Evolutionary conservation across 2,888 invertebrate genomes (phyloP), one percentile per base, ranked within the genome.

Genomic region (Ischnura elegans): DNA sequence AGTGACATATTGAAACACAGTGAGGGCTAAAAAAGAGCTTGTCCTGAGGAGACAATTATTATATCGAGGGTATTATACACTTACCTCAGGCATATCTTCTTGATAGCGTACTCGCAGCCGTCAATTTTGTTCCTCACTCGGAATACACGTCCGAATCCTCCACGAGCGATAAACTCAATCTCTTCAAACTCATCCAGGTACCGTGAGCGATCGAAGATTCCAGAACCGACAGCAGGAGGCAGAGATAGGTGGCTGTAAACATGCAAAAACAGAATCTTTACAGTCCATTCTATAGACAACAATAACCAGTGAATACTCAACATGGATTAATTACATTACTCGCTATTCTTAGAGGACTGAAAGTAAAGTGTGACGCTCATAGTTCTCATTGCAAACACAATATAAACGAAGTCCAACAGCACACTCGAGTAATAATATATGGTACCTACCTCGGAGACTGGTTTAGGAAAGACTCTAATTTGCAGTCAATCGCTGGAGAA

Each of bases 71-170:
- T n/a, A n/a, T n/a, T n/a, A n/a, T n/a, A 95, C 95, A 90, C 94
- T 94, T 94, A 96, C 95, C 95, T 95, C 93, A 96, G 95, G 94
- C 95, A 95, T 93, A 96, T 98, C 95, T 98, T 98, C 95, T 98
- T 98, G 0, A 98, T 97, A 0, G 98, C 98, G 96, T 98, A 98
- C 95, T 97, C 97, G 2, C 97, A 97, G 10, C 97, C 97, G 95
- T 98, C 98, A 8, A 98, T 95, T 95, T 97, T 97, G 95, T 98
- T 97, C 94, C 96, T 96, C 0, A 98, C 98, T 96, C 97, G 97
- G 95, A 97, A 98, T 3, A 98, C 98, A 94, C 97, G 97, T 0
- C 98, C 98, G 95, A 98, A 98, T 42, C 98, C 98, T 21, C 98
- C 98, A 36, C 97, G 97, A 94, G 97, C 98, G 94, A 98, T 97